Evolutionary conservation across 2,113 vertebrate species (phyloP), one percentile per base, ranked within the genome.

Genomic region (Oxyruncus cristatus): DNA sequence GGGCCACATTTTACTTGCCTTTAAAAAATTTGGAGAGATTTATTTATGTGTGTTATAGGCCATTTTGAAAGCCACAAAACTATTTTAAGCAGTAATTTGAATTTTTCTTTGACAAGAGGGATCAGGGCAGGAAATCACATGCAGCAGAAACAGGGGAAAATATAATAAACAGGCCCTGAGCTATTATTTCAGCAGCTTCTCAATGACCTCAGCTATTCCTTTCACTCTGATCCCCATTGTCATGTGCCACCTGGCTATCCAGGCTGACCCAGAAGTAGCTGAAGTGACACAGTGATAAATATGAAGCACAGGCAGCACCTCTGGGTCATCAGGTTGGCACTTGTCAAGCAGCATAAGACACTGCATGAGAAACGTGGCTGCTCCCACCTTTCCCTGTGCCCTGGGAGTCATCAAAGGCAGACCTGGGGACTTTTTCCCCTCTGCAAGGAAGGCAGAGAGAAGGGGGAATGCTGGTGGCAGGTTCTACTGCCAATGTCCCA

Each of bases 61-160:
- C 30, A 62, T 93, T 92, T 96, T 87, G 82, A 94, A 97, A 80
- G 49, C 41, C 84, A 95, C 75, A 61, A 78, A 92, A 53, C 70
- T 94, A 93, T 96, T 96, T 94, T 94, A 95, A 94, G 83, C 67
- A 92, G 70, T 67, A 78, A 50, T 91, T 85, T 82, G 94, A 92
- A 96, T 83, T 89, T 93, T 91, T 84, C 41, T 92, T 89, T 63
- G 39, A 49, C 76, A 50, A 91, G 39, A 93, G 16, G 47, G 75
- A 55, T 59, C 4, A 1, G 44, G 46, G 41, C 76, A 87, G 94
- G 94, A 94, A 94, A 90, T 87, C 86, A 76, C 74, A 92, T 47
- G 61, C 66, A 80, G 42, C 83, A 49, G 81, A 93, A 95, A 84
- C 39, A 37, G 20, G 6, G 12, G 49, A 4, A 90, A 88, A 80